These are phyloP conservation scores for Lasius fuliginosus DNA, from an alignment of 2,888 invertebrate species.

Conservation along the genomic window DNA sequence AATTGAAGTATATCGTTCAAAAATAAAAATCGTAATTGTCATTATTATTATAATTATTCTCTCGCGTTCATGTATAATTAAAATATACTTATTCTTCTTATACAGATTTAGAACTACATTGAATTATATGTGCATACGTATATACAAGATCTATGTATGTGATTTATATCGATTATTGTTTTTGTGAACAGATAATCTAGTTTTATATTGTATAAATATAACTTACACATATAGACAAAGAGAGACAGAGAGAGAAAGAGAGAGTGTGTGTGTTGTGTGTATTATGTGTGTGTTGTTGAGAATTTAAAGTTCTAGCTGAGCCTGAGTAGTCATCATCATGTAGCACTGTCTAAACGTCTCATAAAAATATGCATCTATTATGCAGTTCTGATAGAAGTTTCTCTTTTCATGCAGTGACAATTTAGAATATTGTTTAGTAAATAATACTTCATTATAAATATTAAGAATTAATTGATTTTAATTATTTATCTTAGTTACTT, in stretches of 20 bases:
- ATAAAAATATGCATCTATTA: constrained; percentile 32
- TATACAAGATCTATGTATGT: constrained; percentile 72
- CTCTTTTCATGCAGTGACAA: constrained; percentile 5
- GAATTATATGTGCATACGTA: constrained; percentile 70
- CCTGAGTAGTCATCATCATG: constrained; percentile 76
- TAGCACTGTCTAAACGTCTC: constrained; percentile 54
- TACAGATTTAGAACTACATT: constrained; percentile 71
- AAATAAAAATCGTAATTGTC: constrained; percentile 69
- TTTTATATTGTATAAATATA: constrained; percentile 83
- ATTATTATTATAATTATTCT: constrained; percentile 77
- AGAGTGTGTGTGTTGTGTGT: background rate
- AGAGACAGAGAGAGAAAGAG: background rate
- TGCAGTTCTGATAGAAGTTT: background rate
- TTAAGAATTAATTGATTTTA: constrained; percentile 16
- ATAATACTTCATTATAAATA: constrained; percentile 17
- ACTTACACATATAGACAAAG: constrained; percentile 71
- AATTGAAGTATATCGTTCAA: constrained; percentile 78
- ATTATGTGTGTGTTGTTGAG: constrained; percentile 59
- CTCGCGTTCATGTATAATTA: constrained; percentile 72
- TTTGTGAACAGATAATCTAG: constrained; percentile 82
- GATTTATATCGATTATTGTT: constrained; percentile 78
- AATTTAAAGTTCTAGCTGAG: constrained; percentile 70
- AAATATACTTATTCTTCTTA: constrained; percentile 69
- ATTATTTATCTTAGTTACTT: constrained; percentile 19
- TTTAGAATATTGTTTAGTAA: constrained; percentile 24